A percentile compares a stretch with the other conserved stretches of the same genome.
Conservation (phyloP, 2,113 vertebrate species). For the Drymodes brunneopygia region DNA sequence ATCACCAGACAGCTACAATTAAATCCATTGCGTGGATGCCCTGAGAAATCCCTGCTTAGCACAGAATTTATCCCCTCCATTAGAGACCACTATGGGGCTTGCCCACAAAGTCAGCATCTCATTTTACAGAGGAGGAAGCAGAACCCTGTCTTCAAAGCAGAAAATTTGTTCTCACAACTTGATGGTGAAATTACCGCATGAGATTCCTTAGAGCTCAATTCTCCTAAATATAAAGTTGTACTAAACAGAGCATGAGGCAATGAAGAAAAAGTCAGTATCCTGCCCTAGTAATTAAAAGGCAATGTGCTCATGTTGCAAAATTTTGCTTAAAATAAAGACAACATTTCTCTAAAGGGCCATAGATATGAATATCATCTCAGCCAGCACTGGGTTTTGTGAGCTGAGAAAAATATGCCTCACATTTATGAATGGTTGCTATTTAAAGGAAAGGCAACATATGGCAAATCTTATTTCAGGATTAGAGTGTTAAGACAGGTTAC, state of each 20-base stretch:
- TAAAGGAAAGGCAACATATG: background rate
- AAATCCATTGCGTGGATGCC: background rate
- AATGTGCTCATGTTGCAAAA: background rate
- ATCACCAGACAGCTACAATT: background rate
- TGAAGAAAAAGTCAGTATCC: background rate
- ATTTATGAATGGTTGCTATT: constrained; percentile 9
- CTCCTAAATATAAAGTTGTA: background rate
- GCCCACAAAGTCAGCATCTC: background rate
- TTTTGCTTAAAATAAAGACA: background rate
- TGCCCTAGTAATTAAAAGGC: background rate
- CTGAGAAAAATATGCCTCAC: background rate
- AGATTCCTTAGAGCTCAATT: background rate
- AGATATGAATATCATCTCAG: background rate
- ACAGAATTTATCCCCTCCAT: background rate
- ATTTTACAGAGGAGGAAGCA: background rate
- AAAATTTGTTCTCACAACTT: background rate
- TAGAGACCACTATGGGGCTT: background rate
- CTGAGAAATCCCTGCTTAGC: background rate
- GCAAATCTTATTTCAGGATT: background rate
- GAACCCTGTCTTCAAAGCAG: background rate
- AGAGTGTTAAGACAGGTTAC: background rate
- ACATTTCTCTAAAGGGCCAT: background rate
- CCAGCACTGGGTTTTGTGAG: background rate
- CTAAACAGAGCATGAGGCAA: background rate
- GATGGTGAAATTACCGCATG: background rate